A percentile compares a stretch with the other conserved stretches of the same genome.
Evolutionary conservation across 1,140 invertebrate genomes (phyloP).

Genomic region (Brachionus asplanchnoidis): DNA sequence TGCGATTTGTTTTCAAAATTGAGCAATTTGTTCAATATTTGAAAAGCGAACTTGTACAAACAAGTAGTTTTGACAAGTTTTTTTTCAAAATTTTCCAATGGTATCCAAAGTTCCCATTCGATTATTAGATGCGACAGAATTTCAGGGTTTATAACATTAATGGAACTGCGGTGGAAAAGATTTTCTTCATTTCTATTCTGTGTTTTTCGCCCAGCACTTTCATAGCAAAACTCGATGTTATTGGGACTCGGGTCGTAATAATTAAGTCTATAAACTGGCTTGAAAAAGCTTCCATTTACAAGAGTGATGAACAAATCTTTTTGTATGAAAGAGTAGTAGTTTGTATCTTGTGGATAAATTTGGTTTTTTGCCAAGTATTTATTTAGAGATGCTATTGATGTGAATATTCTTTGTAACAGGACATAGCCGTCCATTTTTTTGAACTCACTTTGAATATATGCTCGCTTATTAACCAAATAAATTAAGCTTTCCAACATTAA

Average conservation of each 20-base stretch:
- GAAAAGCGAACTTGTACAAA: constrained; percentile 10
- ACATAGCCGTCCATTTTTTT: constrained; percentile 36
- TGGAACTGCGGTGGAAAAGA: neutral
- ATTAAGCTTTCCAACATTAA: neutral
- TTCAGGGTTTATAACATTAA: constrained; percentile 14
- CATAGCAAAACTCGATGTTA: neutral
- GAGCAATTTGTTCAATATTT: constrained; percentile 17
- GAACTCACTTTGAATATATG: neutral
- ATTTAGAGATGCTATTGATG: constrained; percentile 5
- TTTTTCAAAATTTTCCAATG: neutral
- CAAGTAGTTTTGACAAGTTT: neutral
- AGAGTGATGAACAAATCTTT: neutral
- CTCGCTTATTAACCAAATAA: neutral
- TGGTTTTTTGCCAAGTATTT: neutral
- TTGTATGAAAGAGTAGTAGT: constrained; percentile 11
- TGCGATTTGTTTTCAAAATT: constrained; percentile 6
- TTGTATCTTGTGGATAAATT: neutral
- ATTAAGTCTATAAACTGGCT: neutral
- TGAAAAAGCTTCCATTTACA: constrained; percentile 4
- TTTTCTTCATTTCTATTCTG: neutral
- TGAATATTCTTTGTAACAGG: constrained; percentile 17
- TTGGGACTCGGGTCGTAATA: neutral
- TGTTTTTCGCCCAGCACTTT: neutral
- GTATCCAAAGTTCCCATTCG: constrained; percentile 26
- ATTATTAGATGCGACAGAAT: constrained; percentile 11